A percentile compares a stretch with the other conserved stretches of the same genome.
phyloP scores from a whole-genome alignment of 1,140 invertebrate genomes.

The Stegodyphus dumicola region DNA sequence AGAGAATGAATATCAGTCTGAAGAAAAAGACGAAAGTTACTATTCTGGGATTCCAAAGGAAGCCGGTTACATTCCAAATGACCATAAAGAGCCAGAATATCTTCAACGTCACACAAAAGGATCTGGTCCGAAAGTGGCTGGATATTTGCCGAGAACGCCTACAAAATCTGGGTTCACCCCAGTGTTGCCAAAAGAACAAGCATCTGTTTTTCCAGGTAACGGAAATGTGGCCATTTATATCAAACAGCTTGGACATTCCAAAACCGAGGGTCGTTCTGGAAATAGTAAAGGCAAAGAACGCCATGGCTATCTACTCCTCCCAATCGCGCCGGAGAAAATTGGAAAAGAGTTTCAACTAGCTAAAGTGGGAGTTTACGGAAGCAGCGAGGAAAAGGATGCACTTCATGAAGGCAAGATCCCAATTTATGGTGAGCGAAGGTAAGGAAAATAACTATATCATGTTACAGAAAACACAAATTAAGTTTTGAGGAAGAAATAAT shows the following conservation, averaged over 20 bases:
- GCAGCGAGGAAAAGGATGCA: not conserved
- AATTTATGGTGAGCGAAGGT: not conserved
- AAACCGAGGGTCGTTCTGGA: not conserved
- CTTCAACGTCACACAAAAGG: not conserved
- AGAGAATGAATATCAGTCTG: not conserved
- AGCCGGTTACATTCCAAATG: constrained; percentile 2
- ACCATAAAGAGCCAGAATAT: constrained; percentile 4
- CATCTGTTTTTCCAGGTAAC: not conserved
- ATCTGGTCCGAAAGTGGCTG: not conserved
- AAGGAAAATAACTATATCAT: not conserved
- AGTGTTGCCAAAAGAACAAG: not conserved
- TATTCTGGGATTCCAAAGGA: constrained; percentile 15
- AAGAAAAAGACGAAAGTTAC: not conserved
- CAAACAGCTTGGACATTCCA: constrained; percentile 39
- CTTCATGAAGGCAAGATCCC: not conserved
- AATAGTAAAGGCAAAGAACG: constrained; percentile 9
- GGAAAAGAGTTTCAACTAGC: constrained; percentile 9
- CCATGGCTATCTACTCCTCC: constrained; percentile 35
- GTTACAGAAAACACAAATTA: too few relatives aligned
- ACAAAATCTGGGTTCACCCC: too few relatives aligned
- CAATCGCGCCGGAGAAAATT: constrained; percentile 6
- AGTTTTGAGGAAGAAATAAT: too few relatives aligned
- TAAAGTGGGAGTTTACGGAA: not conserved
- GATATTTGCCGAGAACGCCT: not conserved
- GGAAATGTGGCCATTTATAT: constrained; percentile 35